Evolutionary conservation across 2,113 vertebrate species (phyloP).

Genomic region (Lethenteron camtschaticum): DNA sequence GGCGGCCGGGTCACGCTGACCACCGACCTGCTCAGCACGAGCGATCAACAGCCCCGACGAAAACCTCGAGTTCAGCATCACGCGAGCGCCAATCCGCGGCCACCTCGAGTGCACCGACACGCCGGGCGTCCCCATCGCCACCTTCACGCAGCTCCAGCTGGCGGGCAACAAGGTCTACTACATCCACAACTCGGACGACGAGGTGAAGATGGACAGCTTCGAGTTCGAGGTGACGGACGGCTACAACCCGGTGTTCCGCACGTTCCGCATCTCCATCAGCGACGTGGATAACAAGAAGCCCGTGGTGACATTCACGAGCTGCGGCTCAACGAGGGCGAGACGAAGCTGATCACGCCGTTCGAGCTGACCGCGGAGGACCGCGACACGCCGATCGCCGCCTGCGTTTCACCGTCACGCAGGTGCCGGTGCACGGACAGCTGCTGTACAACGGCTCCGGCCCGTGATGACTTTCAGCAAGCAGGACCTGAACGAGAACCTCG

Average conservation of each 20-base stretch:
- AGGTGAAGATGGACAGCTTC: slow-evolving; percentile 22
- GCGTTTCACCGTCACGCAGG: slow-evolving; percentile 18
- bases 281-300: slow-evolving; percentile 23
- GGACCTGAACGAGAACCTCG: slow-evolving; percentile 23
- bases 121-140: slow-evolving; percentile 16
- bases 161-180: slow-evolving; percentile 24
- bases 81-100: slow-evolving; percentile 14
- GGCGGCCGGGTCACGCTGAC: slow-evolving; percentile 18
- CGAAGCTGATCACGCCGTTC: slow-evolving; percentile 21
- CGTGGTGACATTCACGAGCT: slow-evolving; percentile 18
- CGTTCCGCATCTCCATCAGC: slow-evolving; percentile 20
- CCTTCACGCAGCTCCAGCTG: slow-evolving; percentile 22
- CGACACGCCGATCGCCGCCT: slow-evolving; percentile 19
- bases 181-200: slow-evolving; percentile 18
- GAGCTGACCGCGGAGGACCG: slow-evolving; percentile 21
- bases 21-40: slow-evolving; percentile 20
- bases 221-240: slow-evolving; percentile 22
- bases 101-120: slow-evolving; percentile 20
- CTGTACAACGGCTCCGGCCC: slow-evolving; percentile 17
- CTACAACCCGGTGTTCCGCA: slow-evolving; percentile 16
- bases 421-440: slow-evolving; percentile 20
- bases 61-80: slow-evolving; percentile 18
- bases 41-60: slow-evolving; percentile 21
- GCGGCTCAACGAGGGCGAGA: slow-evolving; percentile 16
- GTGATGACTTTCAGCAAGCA: slow-evolving; percentile 21